A percentile compares a stretch with the other conserved stretches of the same genome.
Evolutionary conservation across 2,797 vertebrate genomes (phyloP).

Genomic region (Emys orbicularis): DNA sequence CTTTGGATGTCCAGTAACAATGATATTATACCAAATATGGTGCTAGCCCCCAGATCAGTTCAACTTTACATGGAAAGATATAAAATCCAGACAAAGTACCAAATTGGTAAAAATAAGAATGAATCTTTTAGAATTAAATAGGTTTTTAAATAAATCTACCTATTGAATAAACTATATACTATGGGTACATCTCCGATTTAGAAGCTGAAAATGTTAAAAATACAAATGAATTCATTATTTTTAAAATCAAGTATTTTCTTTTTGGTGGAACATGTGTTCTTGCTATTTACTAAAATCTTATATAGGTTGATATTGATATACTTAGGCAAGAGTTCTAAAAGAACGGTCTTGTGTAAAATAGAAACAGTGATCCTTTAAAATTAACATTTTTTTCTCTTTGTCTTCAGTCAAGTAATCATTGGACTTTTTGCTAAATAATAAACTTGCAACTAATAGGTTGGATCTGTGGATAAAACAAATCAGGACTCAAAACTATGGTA

Average conservation of each 20-base stretch:
- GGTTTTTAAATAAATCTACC: neutral
- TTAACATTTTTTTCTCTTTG: neutral
- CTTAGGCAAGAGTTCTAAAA: neutral
- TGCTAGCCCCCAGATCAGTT: neutral
- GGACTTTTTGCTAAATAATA: neutral
- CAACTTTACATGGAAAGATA: neutral
- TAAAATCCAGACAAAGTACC: neutral
- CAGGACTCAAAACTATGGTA: too few relatives aligned
- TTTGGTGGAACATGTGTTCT: too few relatives aligned
- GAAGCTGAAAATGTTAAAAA: too few relatives aligned
- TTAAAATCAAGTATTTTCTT: too few relatives aligned
- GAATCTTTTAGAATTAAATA: neutral
- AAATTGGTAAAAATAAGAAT: neutral
- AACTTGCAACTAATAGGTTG: neutral
- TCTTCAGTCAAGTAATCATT: neutral
- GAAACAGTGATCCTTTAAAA: neutral
- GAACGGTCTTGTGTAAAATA: fast-evolving
- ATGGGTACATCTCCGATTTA: neutral
- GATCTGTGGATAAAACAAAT: neutral
- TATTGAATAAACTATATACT: neutral
- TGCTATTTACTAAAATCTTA: too few relatives aligned
- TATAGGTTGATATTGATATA: neutral
- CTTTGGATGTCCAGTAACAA: neutral
- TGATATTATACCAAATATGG: neutral
- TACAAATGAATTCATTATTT: too few relatives aligned